phyloP scores from a whole-genome alignment of 2,888 invertebrate species.

The Idaea biselata region DNA sequence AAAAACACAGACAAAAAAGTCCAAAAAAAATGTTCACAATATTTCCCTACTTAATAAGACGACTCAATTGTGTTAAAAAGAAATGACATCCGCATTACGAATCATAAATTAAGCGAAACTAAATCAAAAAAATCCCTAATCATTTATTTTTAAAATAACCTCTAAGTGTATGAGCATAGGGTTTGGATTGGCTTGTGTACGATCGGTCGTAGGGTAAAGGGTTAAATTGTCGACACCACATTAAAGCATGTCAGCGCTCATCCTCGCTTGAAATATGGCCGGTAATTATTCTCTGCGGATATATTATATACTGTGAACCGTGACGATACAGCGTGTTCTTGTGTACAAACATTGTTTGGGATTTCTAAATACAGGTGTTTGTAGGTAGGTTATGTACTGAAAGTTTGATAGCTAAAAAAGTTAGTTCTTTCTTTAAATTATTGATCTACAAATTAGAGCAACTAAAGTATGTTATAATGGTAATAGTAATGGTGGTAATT shows the following conservation, averaged over 20 bases:
- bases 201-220: slow-evolving; percentile 43
- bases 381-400: too few species aligned
- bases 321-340: slow-evolving; percentile 39
- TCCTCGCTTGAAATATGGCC: slow-evolving; percentile 69
- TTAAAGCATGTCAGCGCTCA: slow-evolving; percentile 66
- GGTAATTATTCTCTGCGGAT: slow-evolving; percentile 52
- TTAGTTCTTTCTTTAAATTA: too few species aligned
- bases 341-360: slow-evolving; percentile 43
- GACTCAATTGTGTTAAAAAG: slow-evolving; percentile 32
- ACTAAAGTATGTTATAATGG: too few species aligned
- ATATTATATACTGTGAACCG: slow-evolving; percentile 35
- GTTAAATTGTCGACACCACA: slow-evolving; percentile 54
- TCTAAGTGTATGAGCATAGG: slow-evolving; percentile 3
- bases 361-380: slow-evolving; percentile 21
- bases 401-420: too few species aligned
- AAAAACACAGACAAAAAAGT: background rate
- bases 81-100: slow-evolving; percentile 50
- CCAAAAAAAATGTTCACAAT: slow-evolving; percentile 3
- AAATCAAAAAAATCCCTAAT: slow-evolving; percentile 9
- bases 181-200: slow-evolving; percentile 20
- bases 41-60: slow-evolving; percentile 2
- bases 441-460: too few species aligned
- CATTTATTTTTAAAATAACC: slow-evolving; percentile 7
- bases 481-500: too few species aligned
- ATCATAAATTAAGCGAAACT: slow-evolving; percentile 43